Evolutionary conservation across 2,797 vertebrate genomes (phyloP).

Genomic region (Taenioides sp.): DNA sequence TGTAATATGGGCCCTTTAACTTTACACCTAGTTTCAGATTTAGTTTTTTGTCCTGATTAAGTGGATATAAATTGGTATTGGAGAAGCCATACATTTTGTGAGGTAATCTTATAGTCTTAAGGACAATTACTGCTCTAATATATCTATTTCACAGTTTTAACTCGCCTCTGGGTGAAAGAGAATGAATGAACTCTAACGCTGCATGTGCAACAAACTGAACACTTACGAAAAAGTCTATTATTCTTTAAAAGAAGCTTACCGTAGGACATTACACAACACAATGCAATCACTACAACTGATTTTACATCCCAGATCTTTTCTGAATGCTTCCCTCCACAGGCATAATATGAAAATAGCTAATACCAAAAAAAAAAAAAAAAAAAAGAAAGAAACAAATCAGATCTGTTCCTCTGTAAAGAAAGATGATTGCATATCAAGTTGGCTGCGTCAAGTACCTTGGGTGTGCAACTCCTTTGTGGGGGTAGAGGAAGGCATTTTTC

Average conservation of each 20-base stretch:
- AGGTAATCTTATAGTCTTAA: not conserved
- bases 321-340: slow-evolving; percentile 53
- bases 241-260: not conserved
- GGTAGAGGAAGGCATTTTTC: slow-evolving; percentile 73
- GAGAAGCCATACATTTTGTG: not conserved
- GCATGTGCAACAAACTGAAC: not conserved
- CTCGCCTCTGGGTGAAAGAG: not conserved
- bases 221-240: not conserved
- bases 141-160: not conserved
- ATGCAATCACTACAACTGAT: slow-evolving; percentile 14
- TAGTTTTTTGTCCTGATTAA: not conserved
- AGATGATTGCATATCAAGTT: slow-evolving; percentile 77
- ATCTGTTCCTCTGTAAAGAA: slow-evolving; percentile 73
- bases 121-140: not conserved
- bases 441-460: slow-evolving; percentile 71
- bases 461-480: slow-evolving; percentile 73
- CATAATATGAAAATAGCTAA: slow-evolving; percentile 66
- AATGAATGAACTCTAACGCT: not conserved
- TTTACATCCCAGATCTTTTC: slow-evolving; percentile 26
- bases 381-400: slow-evolving; percentile 61
- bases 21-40: not conserved
- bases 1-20: not conserved
- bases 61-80: not conserved
- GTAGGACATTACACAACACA: not conserved
- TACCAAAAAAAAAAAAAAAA: slow-evolving; percentile 68